Percentiles rank a stretch among this genome's conserved stretches.
These are phyloP conservation scores for Nothobranchius kuhntae DNA, from an alignment of 2,113 vertebrate species.

Conservation along the genomic window DNA sequence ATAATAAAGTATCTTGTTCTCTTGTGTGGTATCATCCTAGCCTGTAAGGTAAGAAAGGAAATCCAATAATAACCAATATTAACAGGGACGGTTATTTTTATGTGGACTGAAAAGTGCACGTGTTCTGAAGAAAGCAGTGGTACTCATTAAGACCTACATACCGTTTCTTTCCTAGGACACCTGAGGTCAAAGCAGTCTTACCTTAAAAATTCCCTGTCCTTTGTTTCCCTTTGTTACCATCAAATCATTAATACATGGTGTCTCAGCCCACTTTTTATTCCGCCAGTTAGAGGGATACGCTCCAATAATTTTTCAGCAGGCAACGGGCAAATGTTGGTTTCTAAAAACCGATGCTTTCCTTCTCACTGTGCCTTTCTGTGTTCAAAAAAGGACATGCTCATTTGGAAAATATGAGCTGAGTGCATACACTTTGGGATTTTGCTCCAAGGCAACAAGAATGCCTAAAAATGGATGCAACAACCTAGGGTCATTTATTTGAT, in stretches of 20 bases:
- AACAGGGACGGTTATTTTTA: no score
- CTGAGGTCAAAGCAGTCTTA: constrained; percentile 46
- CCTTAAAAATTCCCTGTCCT: constrained; percentile 18
- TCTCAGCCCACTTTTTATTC: constrained; percentile 67
- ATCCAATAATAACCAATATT: no score
- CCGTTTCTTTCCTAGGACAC: constrained; percentile 36
- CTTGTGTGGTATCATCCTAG: no score
- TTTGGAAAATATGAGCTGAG: constrained; percentile 50
- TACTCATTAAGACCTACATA: constrained; percentile 40
- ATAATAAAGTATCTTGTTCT: no score
- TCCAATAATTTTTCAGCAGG: constrained; percentile 67
- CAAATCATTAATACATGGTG: constrained; percentile 64
- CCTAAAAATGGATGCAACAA: constrained; percentile 41
- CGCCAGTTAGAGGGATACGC: constrained; percentile 58
- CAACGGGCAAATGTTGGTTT: constrained; percentile 53
- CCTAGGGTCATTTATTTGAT: constrained; percentile 63
- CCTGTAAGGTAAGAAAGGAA: no score
- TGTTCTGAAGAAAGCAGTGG: constrained; percentile 37
- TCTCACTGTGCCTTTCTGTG: constrained; percentile 40
- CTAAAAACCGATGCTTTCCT: constrained; percentile 56
- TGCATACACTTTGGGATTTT: constrained; percentile 42
- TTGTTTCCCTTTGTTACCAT: constrained; percentile 45
- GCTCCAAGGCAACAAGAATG: constrained; percentile 41
- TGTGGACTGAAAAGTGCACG: neutral
- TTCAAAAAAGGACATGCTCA: constrained; percentile 43